These are phyloP conservation scores for Etheostoma perlongum DNA, from an alignment of 2,797 vertebrate species.

Conservation along the genomic window DNA sequence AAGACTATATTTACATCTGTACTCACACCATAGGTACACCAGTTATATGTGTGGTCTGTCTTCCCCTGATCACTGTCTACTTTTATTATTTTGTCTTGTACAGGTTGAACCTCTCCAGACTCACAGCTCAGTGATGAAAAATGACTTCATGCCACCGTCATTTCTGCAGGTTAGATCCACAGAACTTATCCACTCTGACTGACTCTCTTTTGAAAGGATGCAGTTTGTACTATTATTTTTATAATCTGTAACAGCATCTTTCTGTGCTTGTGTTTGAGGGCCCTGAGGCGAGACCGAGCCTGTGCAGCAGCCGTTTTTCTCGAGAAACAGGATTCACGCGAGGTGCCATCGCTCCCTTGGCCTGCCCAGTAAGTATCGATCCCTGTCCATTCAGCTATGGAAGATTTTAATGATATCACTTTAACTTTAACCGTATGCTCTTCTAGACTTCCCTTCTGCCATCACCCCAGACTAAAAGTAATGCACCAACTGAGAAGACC, in stretches of 20 bases:
- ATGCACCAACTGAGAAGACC: slow-evolving; percentile 6
- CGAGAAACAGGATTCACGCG: slow-evolving; percentile 73
- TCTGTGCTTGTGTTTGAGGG: slow-evolving; percentile 57
- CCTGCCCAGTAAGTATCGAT: slow-evolving; percentile 63
- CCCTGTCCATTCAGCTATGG: background rate
- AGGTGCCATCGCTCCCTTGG: slow-evolving; percentile 41
- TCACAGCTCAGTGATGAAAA: slow-evolving; percentile 65
- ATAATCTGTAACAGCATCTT: slow-evolving; percentile 21
- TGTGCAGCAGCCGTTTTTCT: slow-evolving; percentile 26
- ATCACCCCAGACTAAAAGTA: slow-evolving; percentile 9
- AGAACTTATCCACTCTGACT: background rate
- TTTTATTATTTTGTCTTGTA: slow-evolving; percentile 3
- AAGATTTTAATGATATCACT: slow-evolving; percentile 3
- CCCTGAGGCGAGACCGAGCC: slow-evolving; percentile 33
- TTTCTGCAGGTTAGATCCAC: slow-evolving; percentile 62
- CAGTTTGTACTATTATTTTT: background rate
- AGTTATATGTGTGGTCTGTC: background rate
- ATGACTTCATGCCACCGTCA: slow-evolving; percentile 55
- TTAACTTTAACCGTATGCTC: slow-evolving; percentile 25
- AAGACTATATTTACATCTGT: background rate
- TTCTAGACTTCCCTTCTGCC: slow-evolving; percentile 51
- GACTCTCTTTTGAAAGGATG: background rate
- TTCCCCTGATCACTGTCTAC: background rate
- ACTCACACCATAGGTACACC: background rate
- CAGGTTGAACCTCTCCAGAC: slow-evolving; percentile 54